A percentile compares a stretch with the other conserved stretches of the same genome.
Conservation (phyloP, 2,797 vertebrate species). For the Eptatretus atami region DNA sequence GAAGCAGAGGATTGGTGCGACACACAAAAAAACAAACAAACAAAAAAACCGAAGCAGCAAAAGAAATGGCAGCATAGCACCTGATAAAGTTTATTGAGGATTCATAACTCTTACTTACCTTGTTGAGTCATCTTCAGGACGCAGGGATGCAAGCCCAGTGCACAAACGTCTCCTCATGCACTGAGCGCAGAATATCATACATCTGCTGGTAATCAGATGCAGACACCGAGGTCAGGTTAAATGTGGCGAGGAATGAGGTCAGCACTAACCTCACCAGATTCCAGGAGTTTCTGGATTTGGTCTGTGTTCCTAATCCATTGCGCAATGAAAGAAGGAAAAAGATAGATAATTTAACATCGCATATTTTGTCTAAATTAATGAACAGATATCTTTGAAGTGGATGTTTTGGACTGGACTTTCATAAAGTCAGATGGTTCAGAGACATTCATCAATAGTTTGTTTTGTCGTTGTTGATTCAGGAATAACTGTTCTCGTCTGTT, state of each 20-base stretch:
- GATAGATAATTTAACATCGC: too few relatives aligned
- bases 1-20: neutral
- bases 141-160: conserved; percentile 44
- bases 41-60: too few relatives aligned
- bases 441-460: too few relatives aligned
- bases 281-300: conserved; percentile 56
- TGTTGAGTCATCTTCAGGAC: conserved; percentile 48
- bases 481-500: too few relatives aligned
- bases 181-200: conserved; percentile 49
- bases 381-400: too few relatives aligned
- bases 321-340: too few relatives aligned
- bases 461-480: too few relatives aligned
- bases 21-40: neutral
- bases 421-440: too few relatives aligned
- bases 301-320: conserved; percentile 31
- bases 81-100: neutral
- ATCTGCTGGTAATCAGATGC: conserved; percentile 49
- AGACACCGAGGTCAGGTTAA: conserved; percentile 54
- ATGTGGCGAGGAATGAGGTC: conserved; percentile 64
- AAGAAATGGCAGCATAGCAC: too few relatives aligned
- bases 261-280: conserved; percentile 34
- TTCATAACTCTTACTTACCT: conserved; percentile 17
- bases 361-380: too few relatives aligned
- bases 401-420: too few relatives aligned
- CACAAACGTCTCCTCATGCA: conserved; percentile 36